Evolutionary conservation across 1,140 invertebrate species (phyloP).

Genomic region (Calosoma granatense): DNA sequence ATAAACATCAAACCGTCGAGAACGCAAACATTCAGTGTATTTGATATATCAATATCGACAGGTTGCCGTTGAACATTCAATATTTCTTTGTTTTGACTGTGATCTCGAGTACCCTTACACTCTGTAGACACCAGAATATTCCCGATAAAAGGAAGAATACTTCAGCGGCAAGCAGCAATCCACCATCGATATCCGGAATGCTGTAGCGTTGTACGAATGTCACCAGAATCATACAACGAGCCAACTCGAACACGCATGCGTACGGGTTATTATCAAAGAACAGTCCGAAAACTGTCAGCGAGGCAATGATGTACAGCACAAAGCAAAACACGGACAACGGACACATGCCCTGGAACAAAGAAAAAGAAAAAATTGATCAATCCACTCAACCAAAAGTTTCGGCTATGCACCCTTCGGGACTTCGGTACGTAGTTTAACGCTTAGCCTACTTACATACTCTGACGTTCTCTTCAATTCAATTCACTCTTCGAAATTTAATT

Average conservation of each 20-base stretch:
- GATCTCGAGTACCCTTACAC: conserved; percentile 27
- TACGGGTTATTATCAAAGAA: conserved; percentile 45
- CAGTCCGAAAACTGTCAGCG: conserved; percentile 57
- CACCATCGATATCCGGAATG: conserved; percentile 20
- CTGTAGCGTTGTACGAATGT: conserved; percentile 25
- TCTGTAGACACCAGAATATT: conserved; percentile 35
- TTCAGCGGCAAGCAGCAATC: conserved; percentile 25
- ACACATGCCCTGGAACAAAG: conserved; percentile 45
- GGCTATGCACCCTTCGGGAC: too few relatives aligned
- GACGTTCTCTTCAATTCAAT: too few relatives aligned
- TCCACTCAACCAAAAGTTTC: too few relatives aligned
- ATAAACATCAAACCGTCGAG: too few relatives aligned
- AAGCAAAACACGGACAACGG: conserved; percentile 43
- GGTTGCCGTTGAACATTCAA: too few relatives aligned
- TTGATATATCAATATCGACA: too few relatives aligned
- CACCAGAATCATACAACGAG: conserved; percentile 29
- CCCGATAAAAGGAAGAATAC: conserved; percentile 34
- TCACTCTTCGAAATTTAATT: too few relatives aligned
- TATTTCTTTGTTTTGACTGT: conserved; percentile 1
- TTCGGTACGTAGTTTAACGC: conserved; percentile 8
- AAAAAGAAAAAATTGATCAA: conserved; percentile 13
- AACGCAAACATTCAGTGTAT: too few relatives aligned
- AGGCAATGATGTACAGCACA: conserved; percentile 52
- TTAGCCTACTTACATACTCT: conserved; percentile 12
- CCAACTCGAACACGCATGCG: conserved; percentile 29